phyloP scores from a whole-genome alignment of 2,888 invertebrate genomes.

The Aphodius granarius region DNA sequence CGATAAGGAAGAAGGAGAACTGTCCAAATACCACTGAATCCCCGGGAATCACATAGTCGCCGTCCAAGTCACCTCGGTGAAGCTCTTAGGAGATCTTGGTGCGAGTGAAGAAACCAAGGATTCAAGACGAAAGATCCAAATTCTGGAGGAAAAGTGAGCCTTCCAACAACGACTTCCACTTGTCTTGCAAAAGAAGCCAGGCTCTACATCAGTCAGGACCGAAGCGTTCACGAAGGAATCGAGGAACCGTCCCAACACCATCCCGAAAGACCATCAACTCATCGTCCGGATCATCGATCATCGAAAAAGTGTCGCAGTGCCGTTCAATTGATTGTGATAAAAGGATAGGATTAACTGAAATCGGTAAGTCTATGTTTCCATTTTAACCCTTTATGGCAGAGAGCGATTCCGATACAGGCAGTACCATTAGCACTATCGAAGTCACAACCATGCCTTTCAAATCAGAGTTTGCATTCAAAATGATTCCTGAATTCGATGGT shows the following conservation, averaged over 20 bases:
- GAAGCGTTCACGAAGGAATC: no score
- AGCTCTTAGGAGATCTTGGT: not conserved
- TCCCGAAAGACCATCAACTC: no score
- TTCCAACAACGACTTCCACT: not conserved
- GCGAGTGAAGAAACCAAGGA: not conserved
- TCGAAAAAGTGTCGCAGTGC: not conserved
- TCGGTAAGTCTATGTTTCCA: not conserved
- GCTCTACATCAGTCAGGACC: no score
- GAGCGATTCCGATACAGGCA: not conserved
- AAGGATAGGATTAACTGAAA: not conserved
- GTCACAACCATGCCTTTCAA: not conserved
- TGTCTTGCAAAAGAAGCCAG: no score
- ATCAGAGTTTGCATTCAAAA: not conserved
- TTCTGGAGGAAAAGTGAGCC: not conserved
- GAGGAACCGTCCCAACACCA: no score
- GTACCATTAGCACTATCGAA: not conserved
- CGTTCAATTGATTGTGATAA: not conserved
- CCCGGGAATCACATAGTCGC: not conserved
- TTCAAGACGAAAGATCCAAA: not conserved
- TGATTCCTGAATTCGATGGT: not conserved
- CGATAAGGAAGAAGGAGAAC: not conserved
- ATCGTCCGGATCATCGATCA: no score
- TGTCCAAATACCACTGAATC: not conserved
- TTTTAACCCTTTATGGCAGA: not conserved
- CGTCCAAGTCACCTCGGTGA: not conserved